Conservation (phyloP, 1,140 invertebrate species). For the Drosophila nikananu region DNA sequence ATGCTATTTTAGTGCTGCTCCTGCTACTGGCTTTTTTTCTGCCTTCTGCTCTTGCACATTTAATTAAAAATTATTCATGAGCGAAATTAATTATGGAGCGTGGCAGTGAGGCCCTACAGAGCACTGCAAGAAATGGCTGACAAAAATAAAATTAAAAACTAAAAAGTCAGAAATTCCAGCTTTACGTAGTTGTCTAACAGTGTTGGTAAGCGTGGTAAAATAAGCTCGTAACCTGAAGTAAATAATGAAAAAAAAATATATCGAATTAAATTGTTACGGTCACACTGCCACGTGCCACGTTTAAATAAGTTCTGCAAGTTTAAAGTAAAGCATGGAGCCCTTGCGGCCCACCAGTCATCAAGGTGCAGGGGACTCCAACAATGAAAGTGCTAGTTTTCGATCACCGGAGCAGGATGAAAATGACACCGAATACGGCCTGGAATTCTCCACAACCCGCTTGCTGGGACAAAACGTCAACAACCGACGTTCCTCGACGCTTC, state of each 20-base stretch:
- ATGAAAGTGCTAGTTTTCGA: constrained; percentile 9
- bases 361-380: no score
- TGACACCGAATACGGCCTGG: constrained; percentile 54
- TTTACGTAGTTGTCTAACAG: no score
- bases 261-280: not conserved
- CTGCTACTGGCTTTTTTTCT: not conserved
- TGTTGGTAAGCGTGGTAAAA: not conserved
- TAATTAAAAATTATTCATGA: constrained; percentile 70
- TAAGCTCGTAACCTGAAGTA: no score
- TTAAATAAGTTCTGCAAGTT: not conserved
- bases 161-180: not conserved
- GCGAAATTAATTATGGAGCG: constrained; percentile 62
- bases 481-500: constrained; percentile 46
- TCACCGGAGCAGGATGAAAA: constrained; percentile 27
- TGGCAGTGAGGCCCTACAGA: constrained; percentile 1
- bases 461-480: not conserved
- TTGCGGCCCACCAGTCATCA: no score
- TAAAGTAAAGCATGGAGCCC: not conserved
- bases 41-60: constrained; percentile 39
- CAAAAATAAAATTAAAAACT: not conserved
- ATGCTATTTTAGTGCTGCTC: constrained; percentile 40
- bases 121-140: constrained; percentile 17
- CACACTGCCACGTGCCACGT: constrained; percentile 1
- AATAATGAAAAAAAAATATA: no score
- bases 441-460: constrained; percentile 63